phyloP scores from a whole-genome alignment of 2,113 vertebrate species.

The Sapayoa aenigma region DNA sequence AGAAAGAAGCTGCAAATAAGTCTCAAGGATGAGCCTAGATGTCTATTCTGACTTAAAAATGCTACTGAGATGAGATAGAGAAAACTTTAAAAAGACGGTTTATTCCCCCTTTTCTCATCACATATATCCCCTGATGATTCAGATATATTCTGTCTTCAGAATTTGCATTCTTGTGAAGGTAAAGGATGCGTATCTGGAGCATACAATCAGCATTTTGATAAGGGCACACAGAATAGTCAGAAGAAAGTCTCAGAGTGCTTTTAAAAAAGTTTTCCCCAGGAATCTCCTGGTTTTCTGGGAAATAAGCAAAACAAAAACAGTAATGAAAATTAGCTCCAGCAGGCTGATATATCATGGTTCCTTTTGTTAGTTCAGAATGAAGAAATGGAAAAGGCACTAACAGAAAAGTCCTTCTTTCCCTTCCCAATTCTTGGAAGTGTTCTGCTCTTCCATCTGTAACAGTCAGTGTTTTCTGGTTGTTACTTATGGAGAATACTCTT shows the following conservation, averaged over 20 bases:
- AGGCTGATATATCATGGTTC: not conserved
- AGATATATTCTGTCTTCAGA: no score
- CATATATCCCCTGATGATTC: no score
- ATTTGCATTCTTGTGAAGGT: no score
- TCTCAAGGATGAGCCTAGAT: not conserved
- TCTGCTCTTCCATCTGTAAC: not conserved
- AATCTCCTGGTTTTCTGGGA: slow-evolving; percentile 2
- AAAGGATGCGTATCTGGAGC: no score
- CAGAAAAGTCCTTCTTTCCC: not conserved
- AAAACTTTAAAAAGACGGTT: no score
- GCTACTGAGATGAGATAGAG: no score
- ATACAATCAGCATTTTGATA: no score
- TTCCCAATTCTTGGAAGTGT: not conserved
- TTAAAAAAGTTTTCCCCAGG: not conserved
- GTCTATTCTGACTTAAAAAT: not conserved
- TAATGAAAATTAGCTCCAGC: not conserved
- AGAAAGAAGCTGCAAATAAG: not conserved
- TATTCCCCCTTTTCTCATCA: no score
- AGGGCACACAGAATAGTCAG: not conserved
- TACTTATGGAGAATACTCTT: not conserved
- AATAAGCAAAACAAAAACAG: not conserved
- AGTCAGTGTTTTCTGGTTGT: not conserved
- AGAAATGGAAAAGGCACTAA: not conserved
- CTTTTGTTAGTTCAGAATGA: not conserved
- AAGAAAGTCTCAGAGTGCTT: not conserved